Conservation (phyloP, 2,113 vertebrate genomes). For the Pangasianodon hypophthalmus region DNA sequence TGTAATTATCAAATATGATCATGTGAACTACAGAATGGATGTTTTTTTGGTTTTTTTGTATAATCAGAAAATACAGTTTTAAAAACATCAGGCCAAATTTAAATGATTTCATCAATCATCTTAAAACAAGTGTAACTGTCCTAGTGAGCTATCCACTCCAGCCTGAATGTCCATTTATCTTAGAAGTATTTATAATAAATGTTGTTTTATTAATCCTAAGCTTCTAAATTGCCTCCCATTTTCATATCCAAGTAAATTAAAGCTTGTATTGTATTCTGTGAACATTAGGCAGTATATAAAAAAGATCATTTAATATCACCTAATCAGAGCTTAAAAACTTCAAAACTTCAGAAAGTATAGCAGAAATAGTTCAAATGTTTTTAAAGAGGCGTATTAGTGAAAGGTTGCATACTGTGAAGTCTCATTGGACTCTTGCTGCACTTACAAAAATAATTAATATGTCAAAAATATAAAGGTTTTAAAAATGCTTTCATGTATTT, state of each 20-base stretch:
- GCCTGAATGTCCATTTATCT: background rate
- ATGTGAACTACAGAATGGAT: background rate
- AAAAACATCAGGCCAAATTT: background rate
- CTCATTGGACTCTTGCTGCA: too few species aligned
- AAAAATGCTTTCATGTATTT: too few species aligned
- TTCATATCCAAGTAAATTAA: background rate
- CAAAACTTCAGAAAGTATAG: too few species aligned
- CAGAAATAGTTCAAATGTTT: too few species aligned
- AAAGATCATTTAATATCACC: background rate
- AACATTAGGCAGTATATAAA: background rate
- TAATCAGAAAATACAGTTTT: background rate
- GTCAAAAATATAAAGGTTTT: too few species aligned
- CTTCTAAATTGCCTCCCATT: background rate
- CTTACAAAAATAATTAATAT: too few species aligned
- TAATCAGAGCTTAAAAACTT: too few species aligned
- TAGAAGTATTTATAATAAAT: background rate
- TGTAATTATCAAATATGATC: background rate
- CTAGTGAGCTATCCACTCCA: background rate
- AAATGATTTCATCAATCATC: background rate
- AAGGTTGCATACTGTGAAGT: too few species aligned
- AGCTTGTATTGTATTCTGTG: background rate
- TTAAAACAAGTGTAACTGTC: background rate
- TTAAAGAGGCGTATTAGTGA: too few species aligned
- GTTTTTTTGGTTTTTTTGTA: background rate
- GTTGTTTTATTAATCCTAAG: background rate